Percentiles rank a stretch among this genome's conserved stretches.
Conservation (phyloP, 2,797 vertebrate genomes). For the Alectoris magna region DNA sequence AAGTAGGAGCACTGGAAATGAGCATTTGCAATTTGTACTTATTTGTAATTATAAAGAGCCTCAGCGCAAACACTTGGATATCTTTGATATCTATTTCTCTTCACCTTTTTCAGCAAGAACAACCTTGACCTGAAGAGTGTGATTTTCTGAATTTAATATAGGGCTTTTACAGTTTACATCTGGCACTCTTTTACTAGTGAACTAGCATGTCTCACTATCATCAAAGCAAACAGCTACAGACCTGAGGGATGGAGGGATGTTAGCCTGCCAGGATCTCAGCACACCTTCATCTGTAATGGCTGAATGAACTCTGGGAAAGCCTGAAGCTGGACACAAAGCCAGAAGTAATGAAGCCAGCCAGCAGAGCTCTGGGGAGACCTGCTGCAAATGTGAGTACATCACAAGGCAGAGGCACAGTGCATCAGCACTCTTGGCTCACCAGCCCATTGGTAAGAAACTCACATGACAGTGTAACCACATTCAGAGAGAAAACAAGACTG, state of each 20-base stretch:
- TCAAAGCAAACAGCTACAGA: neutral
- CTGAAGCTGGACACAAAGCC: neutral
- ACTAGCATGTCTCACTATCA: neutral
- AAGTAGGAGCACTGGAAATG: neutral
- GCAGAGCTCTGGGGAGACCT: neutral
- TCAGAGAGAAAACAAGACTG: neutral
- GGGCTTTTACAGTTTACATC: neutral
- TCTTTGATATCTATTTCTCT: neutral
- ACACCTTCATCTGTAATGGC: neutral
- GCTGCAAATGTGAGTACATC: fast-evolving
- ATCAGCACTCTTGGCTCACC: neutral
- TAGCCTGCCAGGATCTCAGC: neutral
- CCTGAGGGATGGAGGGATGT: neutral
- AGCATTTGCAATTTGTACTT: neutral
- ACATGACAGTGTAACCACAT: neutral
- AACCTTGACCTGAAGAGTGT: neutral
- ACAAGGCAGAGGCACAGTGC: fast-evolving
- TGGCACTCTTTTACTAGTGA: neutral
- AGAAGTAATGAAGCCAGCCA: neutral
- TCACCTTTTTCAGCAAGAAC: neutral
- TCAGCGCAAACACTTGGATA: neutral
- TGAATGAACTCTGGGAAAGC: neutral
- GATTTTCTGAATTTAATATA: neutral
- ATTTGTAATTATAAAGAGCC: neutral
- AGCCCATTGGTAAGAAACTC: neutral